Evolutionary conservation across 2,888 invertebrate genomes (phyloP).

Genomic region (Teleiodes luculella): DNA sequence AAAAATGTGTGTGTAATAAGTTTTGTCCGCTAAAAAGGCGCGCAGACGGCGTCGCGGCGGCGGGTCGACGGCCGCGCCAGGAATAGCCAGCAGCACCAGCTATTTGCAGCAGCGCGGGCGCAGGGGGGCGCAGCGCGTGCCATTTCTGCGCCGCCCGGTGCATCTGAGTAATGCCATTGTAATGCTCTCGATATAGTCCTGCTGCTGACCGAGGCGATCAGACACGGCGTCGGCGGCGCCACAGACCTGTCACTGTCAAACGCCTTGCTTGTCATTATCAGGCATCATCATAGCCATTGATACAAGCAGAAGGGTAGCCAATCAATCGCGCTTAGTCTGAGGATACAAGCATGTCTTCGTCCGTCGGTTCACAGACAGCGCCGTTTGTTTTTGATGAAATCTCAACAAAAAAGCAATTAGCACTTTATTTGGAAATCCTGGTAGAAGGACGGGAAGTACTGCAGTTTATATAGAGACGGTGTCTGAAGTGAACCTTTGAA

Average conservation of each 20-base stretch:
- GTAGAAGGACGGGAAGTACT: too few relatives aligned
- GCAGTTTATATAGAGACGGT: too few relatives aligned
- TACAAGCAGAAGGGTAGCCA: too few relatives aligned
- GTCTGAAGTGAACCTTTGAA: background rate
- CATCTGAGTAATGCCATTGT: slow-evolving; percentile 78
- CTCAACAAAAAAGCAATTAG: too few relatives aligned
- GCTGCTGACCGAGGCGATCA: slow-evolving; percentile 43
- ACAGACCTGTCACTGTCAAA: background rate
- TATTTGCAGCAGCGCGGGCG: slow-evolving; percentile 72
- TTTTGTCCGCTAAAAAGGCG: slow-evolving; percentile 73
- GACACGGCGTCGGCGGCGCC: slow-evolving; percentile 62
- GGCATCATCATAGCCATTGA: too few relatives aligned
- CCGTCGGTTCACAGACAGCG: too few relatives aligned
- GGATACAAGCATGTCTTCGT: too few relatives aligned
- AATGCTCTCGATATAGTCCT: slow-evolving; percentile 74
- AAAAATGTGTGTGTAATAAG: slow-evolving; percentile 70
- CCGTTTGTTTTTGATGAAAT: too few relatives aligned
- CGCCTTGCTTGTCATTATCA: background rate
- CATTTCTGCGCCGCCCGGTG: slow-evolving; percentile 77
- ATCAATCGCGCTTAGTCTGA: too few relatives aligned
- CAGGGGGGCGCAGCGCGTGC: slow-evolving; percentile 60
- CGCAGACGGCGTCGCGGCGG: slow-evolving; percentile 77
- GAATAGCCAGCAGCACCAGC: slow-evolving; percentile 75
- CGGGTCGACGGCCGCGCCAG: slow-evolving; percentile 77
- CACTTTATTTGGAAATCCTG: too few relatives aligned